Percentiles rank a stretch among this genome's conserved stretches.
phyloP scores from a whole-genome alignment of 2,797 vertebrate genomes.

The Hirundo rustica region DNA sequence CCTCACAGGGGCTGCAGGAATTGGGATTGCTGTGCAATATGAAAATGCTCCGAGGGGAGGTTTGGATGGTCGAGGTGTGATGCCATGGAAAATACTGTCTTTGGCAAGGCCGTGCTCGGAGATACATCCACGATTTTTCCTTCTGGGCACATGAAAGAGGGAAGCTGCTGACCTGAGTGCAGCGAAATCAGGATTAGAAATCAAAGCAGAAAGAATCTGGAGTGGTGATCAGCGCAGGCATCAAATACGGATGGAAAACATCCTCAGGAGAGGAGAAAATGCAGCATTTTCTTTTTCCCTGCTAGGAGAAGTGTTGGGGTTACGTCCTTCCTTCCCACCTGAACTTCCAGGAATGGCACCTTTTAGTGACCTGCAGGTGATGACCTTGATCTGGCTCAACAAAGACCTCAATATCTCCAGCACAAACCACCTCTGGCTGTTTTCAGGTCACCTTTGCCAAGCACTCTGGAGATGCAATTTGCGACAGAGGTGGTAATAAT shows the following conservation, averaged over 20 bases:
- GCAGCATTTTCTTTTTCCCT: not conserved
- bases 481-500: not conserved
- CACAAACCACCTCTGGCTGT: not conserved
- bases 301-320: not conserved
- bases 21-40: not conserved
- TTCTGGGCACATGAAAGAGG: not conserved
- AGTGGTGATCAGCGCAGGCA: not conserved
- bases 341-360: not conserved
- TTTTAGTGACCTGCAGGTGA: not conserved
- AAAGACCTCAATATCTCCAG: not conserved
- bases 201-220: not conserved
- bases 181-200: not conserved
- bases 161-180: not conserved
- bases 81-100: not conserved
- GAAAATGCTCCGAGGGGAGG: not conserved
- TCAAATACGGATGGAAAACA: not conserved
- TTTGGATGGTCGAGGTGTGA: not conserved
- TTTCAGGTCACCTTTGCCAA: not conserved
- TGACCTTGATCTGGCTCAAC: not conserved
- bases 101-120: not conserved
- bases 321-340: not conserved
- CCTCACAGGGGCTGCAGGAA: not conserved
- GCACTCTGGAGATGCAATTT: not conserved
- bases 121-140: not conserved
- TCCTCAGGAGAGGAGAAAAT: not conserved